Base-by-base conservation (phyloP, 2,888 invertebrate species). In the Dynastes grantii region DNA sequence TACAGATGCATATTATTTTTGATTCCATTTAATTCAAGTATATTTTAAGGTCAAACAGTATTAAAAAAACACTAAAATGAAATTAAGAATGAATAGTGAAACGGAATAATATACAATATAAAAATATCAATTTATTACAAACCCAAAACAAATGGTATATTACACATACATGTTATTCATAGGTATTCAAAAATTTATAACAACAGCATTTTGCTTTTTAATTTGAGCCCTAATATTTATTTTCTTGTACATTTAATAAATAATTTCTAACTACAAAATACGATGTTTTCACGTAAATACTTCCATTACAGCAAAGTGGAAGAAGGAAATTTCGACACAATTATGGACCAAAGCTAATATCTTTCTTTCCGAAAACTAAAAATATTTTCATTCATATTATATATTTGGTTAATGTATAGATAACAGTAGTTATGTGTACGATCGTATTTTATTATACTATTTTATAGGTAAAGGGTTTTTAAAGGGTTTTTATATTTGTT, bases 51-150 rank as follows among this genome's bases (percentile, higher is more conserved):
- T 8, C 11, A 45, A 45, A 45, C 11, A 45, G 9, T 45, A 45
- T 8, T 45, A 45, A 45, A 45, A 45, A 45, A 51, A 37, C 53
- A 64, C 9, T 8, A 11, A 45, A 45, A 11, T 11, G 45, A 45
- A 45, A 37, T 37, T 4, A 8, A 45, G 8, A 45, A 45, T 11
- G 45, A 45, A 45, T 61, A 76, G 65, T 49, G 40, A 78, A 78
- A 75, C 65, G 64, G 76, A 79, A 76, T 76, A 77, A 79, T 67
- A 79, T 76, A 76, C 79, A 70, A 79, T 76, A 79, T 79, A 79
- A 79, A 79, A 79, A 79, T 79, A 79, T 76, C 63, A 79, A 79
- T 79, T 79, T 79, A 79, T 79, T 79, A 71, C 70, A 68, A 78
- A 78, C 76, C 79, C 79, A 79, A 79, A 79, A 68, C 61, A 77